These are phyloP conservation scores for Acestrorhynchus altus DNA, from an alignment of 2,797 vertebrate genomes.

Conservation along the genomic window DNA sequence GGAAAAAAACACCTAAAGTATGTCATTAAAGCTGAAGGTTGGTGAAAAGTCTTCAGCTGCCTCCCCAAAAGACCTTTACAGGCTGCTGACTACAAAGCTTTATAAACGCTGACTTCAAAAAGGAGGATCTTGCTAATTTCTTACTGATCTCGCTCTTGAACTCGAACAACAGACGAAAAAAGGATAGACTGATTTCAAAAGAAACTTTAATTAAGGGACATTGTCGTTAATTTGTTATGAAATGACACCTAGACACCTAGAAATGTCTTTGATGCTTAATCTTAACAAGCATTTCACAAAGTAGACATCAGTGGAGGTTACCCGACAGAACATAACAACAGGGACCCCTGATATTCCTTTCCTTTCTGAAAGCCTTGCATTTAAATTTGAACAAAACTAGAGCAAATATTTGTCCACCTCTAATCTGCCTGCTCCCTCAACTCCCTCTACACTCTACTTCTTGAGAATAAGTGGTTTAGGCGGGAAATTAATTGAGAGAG, in stretches of 20 bases:
- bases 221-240: neutral
- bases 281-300: neutral
- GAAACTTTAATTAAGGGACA: neutral
- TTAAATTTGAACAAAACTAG: conserved; percentile 48
- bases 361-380: conserved; percentile 27
- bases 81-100: conserved; percentile 55
- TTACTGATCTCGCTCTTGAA: neutral
- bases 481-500: conserved; percentile 60
- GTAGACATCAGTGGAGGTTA: neutral
- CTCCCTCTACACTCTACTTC: conserved; percentile 21
- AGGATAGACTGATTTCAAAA: neutral
- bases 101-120: conserved; percentile 45
- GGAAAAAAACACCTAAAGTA: conserved; percentile 63
- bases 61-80: conserved; percentile 60
- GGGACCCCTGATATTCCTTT: conserved; percentile 30
- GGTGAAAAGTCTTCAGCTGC: conserved; percentile 63
- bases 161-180: neutral
- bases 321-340: conserved; percentile 14
- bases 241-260: neutral
- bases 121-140: conserved; percentile 15
- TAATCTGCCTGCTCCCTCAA: conserved; percentile 39
- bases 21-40: conserved; percentile 74
- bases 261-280: neutral
- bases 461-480: conserved; percentile 54
- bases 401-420: conserved; percentile 52